Evolutionary conservation across 2,888 invertebrate genomes (phyloP).

Genomic region (Platynereis dumerilii): DNA sequence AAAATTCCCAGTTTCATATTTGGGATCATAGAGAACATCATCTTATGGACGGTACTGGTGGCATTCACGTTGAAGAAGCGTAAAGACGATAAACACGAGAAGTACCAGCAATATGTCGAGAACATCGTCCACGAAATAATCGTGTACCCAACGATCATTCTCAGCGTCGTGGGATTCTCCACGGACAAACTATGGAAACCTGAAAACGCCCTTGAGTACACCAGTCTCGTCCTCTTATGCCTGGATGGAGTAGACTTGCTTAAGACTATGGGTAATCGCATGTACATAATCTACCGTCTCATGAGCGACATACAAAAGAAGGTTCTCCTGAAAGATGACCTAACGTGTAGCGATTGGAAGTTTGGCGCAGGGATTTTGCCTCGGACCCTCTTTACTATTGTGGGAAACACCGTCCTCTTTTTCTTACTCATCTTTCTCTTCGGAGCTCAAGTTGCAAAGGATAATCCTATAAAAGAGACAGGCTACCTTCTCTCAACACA

Average conservation of each 20-base stretch:
- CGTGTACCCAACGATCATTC: constrained; percentile 27
- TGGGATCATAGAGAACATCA: constrained; percentile 24
- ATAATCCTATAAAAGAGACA: constrained; percentile 19
- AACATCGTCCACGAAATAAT: constrained; percentile 32
- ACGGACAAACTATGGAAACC: constrained; percentile 28
- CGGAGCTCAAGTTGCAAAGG: constrained; percentile 24
- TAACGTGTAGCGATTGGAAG: not conserved
- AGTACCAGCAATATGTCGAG: constrained; percentile 33
- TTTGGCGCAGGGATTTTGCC: constrained; percentile 15
- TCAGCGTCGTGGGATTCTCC: constrained; percentile 28
- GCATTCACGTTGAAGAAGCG: constrained; percentile 4
- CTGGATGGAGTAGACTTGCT: constrained; percentile 26
- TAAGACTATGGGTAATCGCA: constrained; percentile 21
- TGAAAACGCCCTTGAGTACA: constrained; percentile 7
- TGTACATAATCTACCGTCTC: constrained; percentile 29
- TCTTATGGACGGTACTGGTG: constrained; percentile 8
- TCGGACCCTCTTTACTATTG: constrained; percentile 26
- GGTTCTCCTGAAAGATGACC: constrained; percentile 2
- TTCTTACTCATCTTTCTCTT: constrained; percentile 21
- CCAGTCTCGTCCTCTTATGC: constrained; percentile 25
- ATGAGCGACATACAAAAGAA: constrained; percentile 24
- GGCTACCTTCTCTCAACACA: no score
- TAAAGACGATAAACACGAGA: constrained; percentile 12
- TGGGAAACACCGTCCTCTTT: constrained; percentile 27
- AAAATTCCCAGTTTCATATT: constrained; percentile 26